Evolutionary conservation across 2,113 vertebrate genomes (phyloP).

Genomic region (Sterrhoptilus dennistouni): DNA sequence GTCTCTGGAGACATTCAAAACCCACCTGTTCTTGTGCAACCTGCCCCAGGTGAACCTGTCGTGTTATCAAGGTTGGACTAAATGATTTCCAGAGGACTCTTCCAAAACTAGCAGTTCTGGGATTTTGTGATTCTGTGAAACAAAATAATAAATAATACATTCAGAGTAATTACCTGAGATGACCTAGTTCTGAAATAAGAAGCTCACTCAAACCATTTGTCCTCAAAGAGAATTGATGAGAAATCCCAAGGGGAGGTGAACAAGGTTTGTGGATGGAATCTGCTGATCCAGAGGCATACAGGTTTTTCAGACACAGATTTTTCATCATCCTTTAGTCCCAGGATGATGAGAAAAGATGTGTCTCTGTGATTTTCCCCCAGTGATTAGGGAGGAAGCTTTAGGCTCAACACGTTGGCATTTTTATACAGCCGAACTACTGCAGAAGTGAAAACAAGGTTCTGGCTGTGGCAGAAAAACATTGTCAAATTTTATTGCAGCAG

Average conservation of each 20-base stretch:
- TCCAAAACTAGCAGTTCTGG: neutral
- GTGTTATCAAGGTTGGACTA: too few species aligned
- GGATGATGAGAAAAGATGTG: neutral
- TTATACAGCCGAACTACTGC: rapidly evolving
- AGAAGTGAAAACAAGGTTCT: neutral
- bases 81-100: neutral
- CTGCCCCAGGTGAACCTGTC: neutral
- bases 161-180: neutral
- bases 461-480: neutral
- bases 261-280: neutral
- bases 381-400: neutral
- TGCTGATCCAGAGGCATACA: neutral
- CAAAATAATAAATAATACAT: neutral
- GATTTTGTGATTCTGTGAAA: neutral
- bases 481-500: neutral
- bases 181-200: neutral
- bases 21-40: neutral
- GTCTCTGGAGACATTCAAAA: neutral
- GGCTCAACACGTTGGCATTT: neutral
- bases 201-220: neutral
- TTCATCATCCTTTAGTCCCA: neutral
- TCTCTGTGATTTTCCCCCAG: neutral
- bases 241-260: neutral
- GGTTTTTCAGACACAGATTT: neutral
- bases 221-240: neutral